Percentiles rank a stretch among this genome's conserved stretches.
Conservation (phyloP, 1,140 invertebrate genomes). For the Goniozus legneri region DNA sequence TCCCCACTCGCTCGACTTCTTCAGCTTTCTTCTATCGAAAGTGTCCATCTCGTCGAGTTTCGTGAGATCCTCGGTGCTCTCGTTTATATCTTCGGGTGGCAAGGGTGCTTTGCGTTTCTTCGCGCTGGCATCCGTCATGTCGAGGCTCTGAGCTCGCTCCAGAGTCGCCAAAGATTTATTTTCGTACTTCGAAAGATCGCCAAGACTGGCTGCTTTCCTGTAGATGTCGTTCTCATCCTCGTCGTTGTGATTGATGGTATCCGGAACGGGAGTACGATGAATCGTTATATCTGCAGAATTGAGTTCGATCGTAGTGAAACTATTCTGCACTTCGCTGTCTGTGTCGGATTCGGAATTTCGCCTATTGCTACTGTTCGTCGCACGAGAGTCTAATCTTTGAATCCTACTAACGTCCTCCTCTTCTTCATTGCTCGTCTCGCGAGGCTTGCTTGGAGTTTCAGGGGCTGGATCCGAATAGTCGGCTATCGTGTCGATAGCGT, state of each 20-base stretch:
- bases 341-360: slow-evolving; percentile 56
- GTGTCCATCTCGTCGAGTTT: slow-evolving; percentile 64
- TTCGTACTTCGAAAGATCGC: slow-evolving; percentile 74
- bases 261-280: slow-evolving; percentile 63
- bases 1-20: slow-evolving; percentile 72
- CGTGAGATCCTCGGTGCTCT: slow-evolving; percentile 59
- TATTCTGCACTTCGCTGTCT: slow-evolving; percentile 50
- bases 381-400: too few relatives aligned
- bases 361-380: slow-evolving; percentile 24
- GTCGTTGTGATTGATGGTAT: slow-evolving; percentile 56
- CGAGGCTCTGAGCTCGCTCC: slow-evolving; percentile 77
- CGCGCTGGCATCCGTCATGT: slow-evolving; percentile 68
- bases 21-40: slow-evolving; percentile 64
- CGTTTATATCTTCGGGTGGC: slow-evolving; percentile 57
- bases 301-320: slow-evolving; percentile 63
- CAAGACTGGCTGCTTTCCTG: slow-evolving; percentile 75
- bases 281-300: slow-evolving; percentile 73
- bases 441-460: slow-evolving; percentile 28
- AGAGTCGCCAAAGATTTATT: slow-evolving; percentile 57
- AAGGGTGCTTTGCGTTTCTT: slow-evolving; percentile 67
- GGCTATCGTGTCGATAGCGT: slow-evolving; percentile 31
- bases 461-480: slow-evolving; percentile 37
- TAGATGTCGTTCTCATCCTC: slow-evolving; percentile 60
- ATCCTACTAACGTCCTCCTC: slow-evolving; percentile 25
- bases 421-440: slow-evolving; percentile 23